Percentiles rank a stretch among this genome's conserved stretches.
These are phyloP conservation scores for Lagopus leucura DNA, from an alignment of 2,113 vertebrate genomes.

Conservation along the genomic window DNA sequence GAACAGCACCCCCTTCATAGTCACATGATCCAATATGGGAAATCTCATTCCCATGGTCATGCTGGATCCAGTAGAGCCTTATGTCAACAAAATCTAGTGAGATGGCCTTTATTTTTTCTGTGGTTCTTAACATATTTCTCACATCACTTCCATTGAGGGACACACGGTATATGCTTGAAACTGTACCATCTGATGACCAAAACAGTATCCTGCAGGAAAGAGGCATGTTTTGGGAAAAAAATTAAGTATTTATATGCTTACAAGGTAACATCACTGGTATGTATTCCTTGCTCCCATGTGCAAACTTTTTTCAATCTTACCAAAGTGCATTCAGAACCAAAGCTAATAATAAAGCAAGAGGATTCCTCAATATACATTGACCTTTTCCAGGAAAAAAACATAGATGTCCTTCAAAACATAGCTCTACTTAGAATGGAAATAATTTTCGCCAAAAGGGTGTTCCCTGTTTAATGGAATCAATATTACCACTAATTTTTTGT, in stretches of 20 bases:
- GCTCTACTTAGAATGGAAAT: background rate
- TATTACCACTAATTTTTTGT: background rate
- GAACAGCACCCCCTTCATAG: slow-evolving; percentile 82
- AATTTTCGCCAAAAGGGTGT: background rate
- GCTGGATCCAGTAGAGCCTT: slow-evolving; percentile 88
- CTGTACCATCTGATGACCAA: slow-evolving; percentile 83
- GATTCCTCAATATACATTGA: background rate
- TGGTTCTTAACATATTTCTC: slow-evolving; percentile 76
- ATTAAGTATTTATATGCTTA: background rate
- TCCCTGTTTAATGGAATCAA: background rate
- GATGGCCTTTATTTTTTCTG: slow-evolving; percentile 74
- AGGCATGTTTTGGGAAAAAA: background rate
- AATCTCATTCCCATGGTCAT: slow-evolving; percentile 57
- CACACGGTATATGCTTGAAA: slow-evolving; percentile 80
- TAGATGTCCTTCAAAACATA: background rate
- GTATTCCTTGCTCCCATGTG: background rate
- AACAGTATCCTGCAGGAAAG: slow-evolving; percentile 85
- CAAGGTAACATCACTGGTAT: background rate
- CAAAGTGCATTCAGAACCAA: background rate
- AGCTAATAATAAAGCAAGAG: background rate
- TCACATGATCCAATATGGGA: slow-evolving; percentile 82
- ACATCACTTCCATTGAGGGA: slow-evolving; percentile 63
- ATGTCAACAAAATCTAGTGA: slow-evolving; percentile 79
- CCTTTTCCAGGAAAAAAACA: background rate
- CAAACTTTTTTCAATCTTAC: background rate